Base-by-base conservation (phyloP, 2,797 vertebrate genomes). In the Megaceryle alcyon region DNA sequence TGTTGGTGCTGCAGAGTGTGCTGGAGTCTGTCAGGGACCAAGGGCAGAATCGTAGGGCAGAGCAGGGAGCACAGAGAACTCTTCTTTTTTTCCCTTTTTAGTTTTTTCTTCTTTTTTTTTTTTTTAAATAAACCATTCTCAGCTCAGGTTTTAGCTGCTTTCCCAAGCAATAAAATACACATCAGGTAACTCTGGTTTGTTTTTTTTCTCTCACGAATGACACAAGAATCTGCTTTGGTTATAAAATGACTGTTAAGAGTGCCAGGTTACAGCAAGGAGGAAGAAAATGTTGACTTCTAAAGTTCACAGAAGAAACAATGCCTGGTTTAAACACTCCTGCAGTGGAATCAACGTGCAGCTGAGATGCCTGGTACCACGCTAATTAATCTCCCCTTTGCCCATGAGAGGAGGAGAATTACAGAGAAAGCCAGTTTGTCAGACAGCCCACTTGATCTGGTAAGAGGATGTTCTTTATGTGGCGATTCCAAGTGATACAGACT, bases 141-240 rank as follows among this genome's bases (percentile, higher is more conserved):
- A 19, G n/a, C 46, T 46, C 31, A 9, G 35, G 41, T 57, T 73
- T 59, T 65, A 22, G n/a, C 43, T 49, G 26, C 51, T 65, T 51
- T 23, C 60, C n/a, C 10, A 23, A 51, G 49, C 39, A 60, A 13
- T 37, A 61, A 56, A 82, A 53, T 12, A 21, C 37, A 39, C 8
- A 1, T 2, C 25, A 37, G 35, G 35, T 10, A 28, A 43, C 18
- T 15, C 31, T 14, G 3, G 2, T 0, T 8, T 57, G 56, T 14
- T 57, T 31, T 54, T n/a, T 54, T 41, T 43, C 12, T 12, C 31
- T 69, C 7, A 1, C 23, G 64, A 69, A 17, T 57, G 28, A 25
- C 77, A 37, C 11, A 51, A 69, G 69, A 44, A 85, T 44, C 44
- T 84, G 61, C 10, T 63, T 69, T 29, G 64, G 56, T 53, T 57